Conservation (phyloP, 2,888 invertebrate genomes). For the Caenorhabditis macrosperma region DNA sequence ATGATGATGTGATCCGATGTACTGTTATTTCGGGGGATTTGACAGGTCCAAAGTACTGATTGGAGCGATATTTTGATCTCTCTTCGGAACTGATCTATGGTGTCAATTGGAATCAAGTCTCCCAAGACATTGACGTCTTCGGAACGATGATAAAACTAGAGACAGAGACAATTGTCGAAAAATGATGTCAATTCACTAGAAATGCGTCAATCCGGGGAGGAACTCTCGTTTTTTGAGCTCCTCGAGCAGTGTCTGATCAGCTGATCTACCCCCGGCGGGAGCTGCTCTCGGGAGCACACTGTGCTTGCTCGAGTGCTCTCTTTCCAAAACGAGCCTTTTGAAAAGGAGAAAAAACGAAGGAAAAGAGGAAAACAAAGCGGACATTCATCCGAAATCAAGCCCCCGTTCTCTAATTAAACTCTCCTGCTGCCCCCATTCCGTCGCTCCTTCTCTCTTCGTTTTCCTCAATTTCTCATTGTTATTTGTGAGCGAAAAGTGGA, state of each 20-base stretch:
- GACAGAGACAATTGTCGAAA: not conserved
- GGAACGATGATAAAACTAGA: not conserved
- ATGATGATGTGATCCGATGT: constrained; percentile 27
- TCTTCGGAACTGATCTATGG: constrained; percentile 35
- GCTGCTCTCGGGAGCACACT: constrained; percentile 8
- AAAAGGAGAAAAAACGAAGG: not conserved
- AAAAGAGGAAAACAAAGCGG: constrained; percentile 18
- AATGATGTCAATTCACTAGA: constrained; percentile 4
- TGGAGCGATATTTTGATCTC: constrained; percentile 19
- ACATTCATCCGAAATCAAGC: constrained; percentile 7
- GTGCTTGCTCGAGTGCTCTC: not conserved
- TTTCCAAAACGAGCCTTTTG: not conserved
- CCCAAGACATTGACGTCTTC: too few species aligned
- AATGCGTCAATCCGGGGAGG: not conserved
- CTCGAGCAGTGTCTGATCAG: constrained; percentile 8
- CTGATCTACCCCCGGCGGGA: constrained; percentile 19
- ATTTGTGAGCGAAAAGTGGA: not conserved
- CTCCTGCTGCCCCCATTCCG: too few species aligned
- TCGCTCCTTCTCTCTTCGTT: not conserved
- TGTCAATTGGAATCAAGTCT: not conserved
- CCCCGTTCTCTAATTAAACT: constrained; percentile 25
- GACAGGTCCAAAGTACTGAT: constrained; percentile 47
- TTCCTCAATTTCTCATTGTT: constrained; percentile 12
- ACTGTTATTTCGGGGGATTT: constrained; percentile 37
- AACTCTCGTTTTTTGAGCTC: not conserved